Evolutionary conservation across 1,140 invertebrate species (phyloP).

Genomic region (Ruditapes philippinarum): DNA sequence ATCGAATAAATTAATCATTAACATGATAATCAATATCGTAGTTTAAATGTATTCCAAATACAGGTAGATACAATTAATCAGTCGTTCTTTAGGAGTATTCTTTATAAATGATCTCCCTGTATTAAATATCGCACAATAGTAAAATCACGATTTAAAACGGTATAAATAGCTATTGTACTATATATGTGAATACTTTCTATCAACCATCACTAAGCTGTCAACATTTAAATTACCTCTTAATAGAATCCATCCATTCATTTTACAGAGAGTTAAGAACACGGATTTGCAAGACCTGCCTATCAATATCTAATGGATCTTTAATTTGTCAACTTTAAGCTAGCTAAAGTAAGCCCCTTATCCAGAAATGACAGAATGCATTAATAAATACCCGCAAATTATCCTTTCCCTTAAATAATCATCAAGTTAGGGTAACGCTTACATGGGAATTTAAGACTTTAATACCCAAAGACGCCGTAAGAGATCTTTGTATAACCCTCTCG

Average conservation of each 20-base stretch:
- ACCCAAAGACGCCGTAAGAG: slow-evolving; percentile 57
- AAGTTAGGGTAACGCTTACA: slow-evolving; percentile 24
- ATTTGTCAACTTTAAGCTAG: slow-evolving; percentile 53
- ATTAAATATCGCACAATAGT: slow-evolving; percentile 10
- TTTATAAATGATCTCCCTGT: neutral
- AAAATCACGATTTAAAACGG: slow-evolving; percentile 4
- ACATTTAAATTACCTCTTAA: slow-evolving; percentile 18
- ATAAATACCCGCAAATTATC: slow-evolving; percentile 56
- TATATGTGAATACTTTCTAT: neutral
- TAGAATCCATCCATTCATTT: slow-evolving; percentile 23
- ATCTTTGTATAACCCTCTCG: slow-evolving; percentile 13
- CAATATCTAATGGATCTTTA: slow-evolving; percentile 57
- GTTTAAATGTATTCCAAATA: neutral
- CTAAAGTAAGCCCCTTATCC: slow-evolving; percentile 50
- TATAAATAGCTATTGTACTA: neutral
- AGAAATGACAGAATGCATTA: slow-evolving; percentile 45
- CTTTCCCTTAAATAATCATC: slow-evolving; percentile 31
- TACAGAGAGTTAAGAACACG: slow-evolving; percentile 30
- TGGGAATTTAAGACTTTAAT: slow-evolving; percentile 45
- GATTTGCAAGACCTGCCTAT: slow-evolving; percentile 41
- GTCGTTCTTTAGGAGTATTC: neutral
- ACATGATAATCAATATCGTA: neutral
- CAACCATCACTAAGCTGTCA: neutral
- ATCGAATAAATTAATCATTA: neutral
- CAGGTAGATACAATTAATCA: neutral